Evolutionary conservation across 2,797 vertebrate species (phyloP), one percentile per base, ranked within the genome.

Genomic region (Margarornis squamiger): DNA sequence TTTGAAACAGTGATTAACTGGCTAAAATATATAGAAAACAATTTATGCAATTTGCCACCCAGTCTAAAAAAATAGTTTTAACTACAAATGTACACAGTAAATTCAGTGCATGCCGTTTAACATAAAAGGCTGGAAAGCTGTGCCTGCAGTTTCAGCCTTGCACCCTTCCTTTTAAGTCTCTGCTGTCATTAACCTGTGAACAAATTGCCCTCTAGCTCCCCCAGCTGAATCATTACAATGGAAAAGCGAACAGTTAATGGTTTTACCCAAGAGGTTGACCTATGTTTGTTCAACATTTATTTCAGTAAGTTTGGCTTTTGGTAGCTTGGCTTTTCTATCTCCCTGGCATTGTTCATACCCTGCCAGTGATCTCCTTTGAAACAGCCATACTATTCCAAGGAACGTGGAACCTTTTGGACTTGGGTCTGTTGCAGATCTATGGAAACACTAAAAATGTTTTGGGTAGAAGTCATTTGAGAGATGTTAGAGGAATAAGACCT

Each of bases 121-220:
- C 7, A 0, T 23, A 45, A 59, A 45, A 61, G 45, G 41, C 48
- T 58, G 21, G 59, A 78, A 92, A 81, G 29, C 52, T 83, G 63
- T 88, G 41, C 57, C 26, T 11, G 10, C 34, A 45, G 19, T 76
- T 86, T 90, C 48, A 63, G 55, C 38, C 61, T 70, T 90, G 66
- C 41, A 63, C 39, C 22, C 51, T 71, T 92, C 58, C 38, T 58
- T 54, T 68, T 52, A 90, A 92, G 76, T 48, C 38, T 36, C 29
- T 71, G 29, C 38, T 71, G 26, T 88, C 82, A 57, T 89, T 94
- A 94, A 92, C 79, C 52, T 94, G 12, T 78, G 86, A 85, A 95
- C 90, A 96, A 86, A 94, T 94, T 96, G 91, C 91, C 76, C 95
- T 97, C 91, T 97, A 96, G 96, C 96, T 96, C 96, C 96, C 96